Conservation (phyloP, 2,797 vertebrate genomes). For the Amblyraja radiata region DNA sequence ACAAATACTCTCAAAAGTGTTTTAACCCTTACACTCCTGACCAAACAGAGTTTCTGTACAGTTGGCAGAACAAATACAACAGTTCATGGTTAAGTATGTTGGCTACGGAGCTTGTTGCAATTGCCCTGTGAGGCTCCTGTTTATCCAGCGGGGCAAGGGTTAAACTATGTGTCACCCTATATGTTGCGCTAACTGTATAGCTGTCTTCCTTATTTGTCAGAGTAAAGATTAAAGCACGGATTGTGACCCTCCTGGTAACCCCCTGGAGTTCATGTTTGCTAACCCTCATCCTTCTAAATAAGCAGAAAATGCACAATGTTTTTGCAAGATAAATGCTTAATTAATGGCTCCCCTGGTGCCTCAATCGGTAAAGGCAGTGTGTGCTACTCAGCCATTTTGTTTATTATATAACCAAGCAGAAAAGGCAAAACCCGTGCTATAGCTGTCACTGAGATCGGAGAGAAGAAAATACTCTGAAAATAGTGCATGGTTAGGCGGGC, state of each 20-base stretch:
- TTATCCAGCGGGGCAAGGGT: constrained; percentile 25
- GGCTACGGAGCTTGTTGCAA: not conserved
- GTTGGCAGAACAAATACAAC: not conserved
- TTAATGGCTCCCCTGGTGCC: constrained; percentile 21
- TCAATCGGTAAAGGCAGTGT: constrained; percentile 11
- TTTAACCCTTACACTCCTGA: constrained; percentile 31
- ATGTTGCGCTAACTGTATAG: not conserved
- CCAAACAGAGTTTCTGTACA: constrained; percentile 13
- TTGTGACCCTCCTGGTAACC: not conserved
- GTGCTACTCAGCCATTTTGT: constrained; percentile 17
- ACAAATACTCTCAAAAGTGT: constrained; percentile 12
- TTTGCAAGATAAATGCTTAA: constrained; percentile 23
- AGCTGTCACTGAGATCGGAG: not conserved
- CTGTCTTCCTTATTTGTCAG: not conserved
- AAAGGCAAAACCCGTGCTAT: not conserved
- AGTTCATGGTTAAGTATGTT: not conserved
- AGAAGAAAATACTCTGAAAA: not conserved
- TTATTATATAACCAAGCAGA: not conserved
- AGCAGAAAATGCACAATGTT: constrained; percentile 12
- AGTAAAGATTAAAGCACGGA: constrained; percentile 20
- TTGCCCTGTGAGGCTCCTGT: not conserved
- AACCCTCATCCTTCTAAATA: constrained; percentile 12
- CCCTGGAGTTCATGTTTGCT: constrained; percentile 4
- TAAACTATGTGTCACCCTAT: not conserved
- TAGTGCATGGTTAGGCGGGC: not conserved